Evolutionary conservation across 2,797 vertebrate species (phyloP).

Genomic region (Lepidocolaptes lacrymiger): DNA sequence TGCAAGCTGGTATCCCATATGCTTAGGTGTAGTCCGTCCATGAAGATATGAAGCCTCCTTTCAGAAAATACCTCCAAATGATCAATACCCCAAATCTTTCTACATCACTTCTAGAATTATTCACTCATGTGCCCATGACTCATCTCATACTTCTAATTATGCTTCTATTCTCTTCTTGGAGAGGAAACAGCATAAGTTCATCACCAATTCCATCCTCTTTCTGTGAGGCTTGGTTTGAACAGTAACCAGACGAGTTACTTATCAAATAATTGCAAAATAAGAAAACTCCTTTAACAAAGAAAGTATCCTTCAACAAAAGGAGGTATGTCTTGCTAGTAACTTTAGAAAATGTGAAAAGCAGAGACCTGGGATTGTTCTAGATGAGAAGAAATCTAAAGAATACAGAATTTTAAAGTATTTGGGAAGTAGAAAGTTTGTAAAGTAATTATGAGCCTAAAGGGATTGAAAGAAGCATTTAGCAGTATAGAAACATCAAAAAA

Average conservation of each 20-base stretch:
- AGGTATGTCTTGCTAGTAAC: neutral
- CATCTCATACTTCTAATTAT: neutral
- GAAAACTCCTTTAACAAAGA: neutral
- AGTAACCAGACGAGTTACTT: neutral
- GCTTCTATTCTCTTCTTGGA: neutral
- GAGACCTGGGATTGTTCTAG: neutral
- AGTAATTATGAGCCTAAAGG: neutral
- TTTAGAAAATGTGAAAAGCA: neutral
- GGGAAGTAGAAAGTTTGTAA: neutral
- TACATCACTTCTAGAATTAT: neutral
- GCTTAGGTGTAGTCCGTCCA: conserved; percentile 25
- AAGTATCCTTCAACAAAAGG: neutral
- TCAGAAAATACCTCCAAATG: neutral
- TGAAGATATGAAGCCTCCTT: conserved; percentile 4
- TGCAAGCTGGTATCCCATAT: conserved; percentile 48
- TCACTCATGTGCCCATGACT: neutral
- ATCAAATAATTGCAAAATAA: neutral
- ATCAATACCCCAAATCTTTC: neutral
- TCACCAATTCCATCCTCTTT: neutral
- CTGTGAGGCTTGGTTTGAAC: neutral
- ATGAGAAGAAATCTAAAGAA: neutral
- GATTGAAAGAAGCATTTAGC: neutral
- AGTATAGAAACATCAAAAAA: neutral
- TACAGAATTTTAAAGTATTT: neutral
- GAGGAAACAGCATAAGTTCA: neutral